Conservation (phyloP, 2,888 invertebrate species). For the Aromia moschata region DNA sequence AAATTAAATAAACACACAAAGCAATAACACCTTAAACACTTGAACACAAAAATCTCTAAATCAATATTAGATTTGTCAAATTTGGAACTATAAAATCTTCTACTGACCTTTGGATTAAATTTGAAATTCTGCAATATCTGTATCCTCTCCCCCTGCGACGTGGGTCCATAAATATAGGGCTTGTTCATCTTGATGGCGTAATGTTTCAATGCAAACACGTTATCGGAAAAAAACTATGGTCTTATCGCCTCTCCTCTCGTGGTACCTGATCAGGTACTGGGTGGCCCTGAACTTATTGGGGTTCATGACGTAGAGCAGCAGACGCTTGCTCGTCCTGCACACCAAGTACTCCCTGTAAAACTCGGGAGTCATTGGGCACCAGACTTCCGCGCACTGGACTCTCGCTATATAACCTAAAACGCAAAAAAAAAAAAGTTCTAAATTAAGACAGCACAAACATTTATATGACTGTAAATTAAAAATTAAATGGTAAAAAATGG, state of each 20-base stretch:
- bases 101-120: constrained; percentile 87
- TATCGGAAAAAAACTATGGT: constrained; percentile 99
- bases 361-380: constrained; percentile 99
- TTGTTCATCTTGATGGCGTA: constrained; percentile 98
- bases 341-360: constrained; percentile 97
- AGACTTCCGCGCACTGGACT: constrained; percentile 99
- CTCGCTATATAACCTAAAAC: constrained; percentile 76
- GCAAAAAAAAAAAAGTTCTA: constrained; percentile 6
- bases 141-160: constrained; percentile 93
- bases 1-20: too few species aligned
- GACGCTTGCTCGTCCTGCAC: constrained; percentile 88
- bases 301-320: constrained; percentile 98
- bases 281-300: constrained; percentile 98
- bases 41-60: too few species aligned
- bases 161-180: constrained; percentile 98
- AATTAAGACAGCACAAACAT: too few species aligned
- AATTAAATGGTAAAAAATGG: too few species aligned
- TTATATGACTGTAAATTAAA: not conserved
- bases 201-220: constrained; percentile 97
- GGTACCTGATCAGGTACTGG: constrained; percentile 92
- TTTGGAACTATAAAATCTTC: too few species aligned
- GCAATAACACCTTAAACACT: too few species aligned
- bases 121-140: constrained; percentile 99
- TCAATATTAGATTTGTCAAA: too few species aligned
- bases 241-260: constrained; percentile 95